A percentile compares a stretch with the other conserved stretches of the same genome.
These are phyloP conservation scores for Calliopsis andreniformis DNA, from an alignment of 1,140 invertebrate genomes.

Conservation along the genomic window DNA sequence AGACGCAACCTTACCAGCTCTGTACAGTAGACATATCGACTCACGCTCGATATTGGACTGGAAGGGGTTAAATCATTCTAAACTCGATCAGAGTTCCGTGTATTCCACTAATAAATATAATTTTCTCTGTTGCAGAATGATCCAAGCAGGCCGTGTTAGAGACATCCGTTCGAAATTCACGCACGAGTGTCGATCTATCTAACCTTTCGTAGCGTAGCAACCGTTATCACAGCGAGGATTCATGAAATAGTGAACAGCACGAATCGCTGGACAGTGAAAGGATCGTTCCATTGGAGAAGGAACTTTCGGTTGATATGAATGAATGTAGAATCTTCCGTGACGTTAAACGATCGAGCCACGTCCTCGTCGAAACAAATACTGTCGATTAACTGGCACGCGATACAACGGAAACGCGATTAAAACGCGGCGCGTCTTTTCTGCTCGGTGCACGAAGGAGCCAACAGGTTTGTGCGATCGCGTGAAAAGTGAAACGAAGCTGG, in stretches of 20 bases:
- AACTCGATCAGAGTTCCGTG: no score
- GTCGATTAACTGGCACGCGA: constrained; percentile 52
- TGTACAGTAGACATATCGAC: no score
- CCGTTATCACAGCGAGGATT: no score
- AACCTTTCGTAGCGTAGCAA: no score
- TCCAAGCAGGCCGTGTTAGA: no score
- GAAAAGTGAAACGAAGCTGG: constrained; percentile 62
- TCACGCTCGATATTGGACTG: no score
- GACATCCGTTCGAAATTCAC: no score
- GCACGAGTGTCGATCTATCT: no score
- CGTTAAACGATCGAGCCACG: constrained; percentile 57
- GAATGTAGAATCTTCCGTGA: constrained; percentile 53
- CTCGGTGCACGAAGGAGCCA: neutral
- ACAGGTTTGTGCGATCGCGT: constrained; percentile 13
- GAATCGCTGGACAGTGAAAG: neutral
- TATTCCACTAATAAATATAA: no score
- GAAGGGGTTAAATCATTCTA: no score
- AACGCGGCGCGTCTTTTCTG: constrained; percentile 14
- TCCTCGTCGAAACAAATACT: constrained; percentile 35
- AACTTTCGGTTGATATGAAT: constrained; percentile 51
- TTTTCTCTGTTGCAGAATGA: no score
- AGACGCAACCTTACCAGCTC: no score
- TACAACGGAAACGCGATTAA: constrained; percentile 45
- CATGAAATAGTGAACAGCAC: neutral
- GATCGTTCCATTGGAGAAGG: constrained; percentile 1